A percentile compares a stretch with the other conserved stretches of the same genome.
Conservation (phyloP, 2,797 vertebrate species). For the Danio choprae region DNA sequence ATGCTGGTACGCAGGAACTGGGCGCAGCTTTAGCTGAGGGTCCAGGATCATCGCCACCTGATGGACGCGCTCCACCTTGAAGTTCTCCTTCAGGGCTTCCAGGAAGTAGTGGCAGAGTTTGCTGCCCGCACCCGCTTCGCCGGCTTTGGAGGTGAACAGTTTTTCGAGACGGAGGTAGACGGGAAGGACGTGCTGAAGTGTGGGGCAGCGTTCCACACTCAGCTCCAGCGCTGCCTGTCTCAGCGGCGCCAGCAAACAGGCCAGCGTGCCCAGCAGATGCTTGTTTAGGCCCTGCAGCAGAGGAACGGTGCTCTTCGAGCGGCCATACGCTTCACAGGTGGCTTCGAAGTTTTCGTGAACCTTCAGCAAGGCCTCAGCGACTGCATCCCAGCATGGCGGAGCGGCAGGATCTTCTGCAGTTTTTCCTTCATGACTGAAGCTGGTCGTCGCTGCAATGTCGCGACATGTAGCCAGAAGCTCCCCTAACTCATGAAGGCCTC, state of each 20-base stretch:
- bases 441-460: slow-evolving; percentile 88
- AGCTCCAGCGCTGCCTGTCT: slow-evolving; percentile 94
- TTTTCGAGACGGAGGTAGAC: slow-evolving; percentile 97
- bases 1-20: slow-evolving; percentile 95
- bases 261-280: slow-evolving; percentile 92
- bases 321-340: slow-evolving; percentile 95
- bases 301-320: slow-evolving; percentile 91
- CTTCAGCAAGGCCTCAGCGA: slow-evolving; percentile 92
- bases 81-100: slow-evolving; percentile 98
- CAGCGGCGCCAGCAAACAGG: slow-evolving; percentile 90
- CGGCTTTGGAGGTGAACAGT: slow-evolving; percentile 96
- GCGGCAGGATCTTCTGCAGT: slow-evolving; percentile 84
- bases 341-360: slow-evolving; percentile 97
- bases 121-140: slow-evolving; percentile 90
- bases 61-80: slow-evolving; percentile 96
- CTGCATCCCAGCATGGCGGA: slow-evolving; percentile 95
- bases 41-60: slow-evolving; percentile 98
- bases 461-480: slow-evolving; percentile 93
- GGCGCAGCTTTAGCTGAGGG: slow-evolving; percentile 95
- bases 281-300: slow-evolving; percentile 97
- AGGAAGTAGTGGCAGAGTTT: slow-evolving; percentile 99
- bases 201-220: slow-evolving; percentile 92
- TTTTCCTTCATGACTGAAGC: slow-evolving; percentile 82
- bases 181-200: slow-evolving; percentile 94
- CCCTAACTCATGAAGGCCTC: slow-evolving; percentile 93